Evolutionary conservation across 2,888 invertebrate species (phyloP).

Genomic region (Xestoiulus laeticollis): DNA sequence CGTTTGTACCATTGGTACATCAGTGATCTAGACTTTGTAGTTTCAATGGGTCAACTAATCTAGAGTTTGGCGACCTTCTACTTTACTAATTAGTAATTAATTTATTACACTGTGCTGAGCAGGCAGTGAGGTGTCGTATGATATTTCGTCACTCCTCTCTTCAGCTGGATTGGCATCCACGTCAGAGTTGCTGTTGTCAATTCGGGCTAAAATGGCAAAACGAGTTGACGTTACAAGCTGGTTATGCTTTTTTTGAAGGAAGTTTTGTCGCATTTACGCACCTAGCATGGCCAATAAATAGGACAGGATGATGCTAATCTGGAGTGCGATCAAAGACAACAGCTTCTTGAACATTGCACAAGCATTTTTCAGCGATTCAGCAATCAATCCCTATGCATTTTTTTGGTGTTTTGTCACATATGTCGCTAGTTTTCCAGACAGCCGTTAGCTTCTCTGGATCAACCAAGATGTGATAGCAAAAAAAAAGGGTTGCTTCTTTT

Average conservation of each 20-base stretch:
- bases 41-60: too few relatives aligned
- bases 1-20: too few relatives aligned
- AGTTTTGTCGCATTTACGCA: neutral
- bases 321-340: neutral
- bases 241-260: neutral
- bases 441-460: too few relatives aligned
- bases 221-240: neutral
- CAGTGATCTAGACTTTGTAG: too few relatives aligned
- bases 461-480: neutral
- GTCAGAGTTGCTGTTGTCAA: neutral
- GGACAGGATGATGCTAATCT: neutral
- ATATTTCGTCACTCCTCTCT: constrained; percentile 34
- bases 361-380: too few relatives aligned
- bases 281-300: neutral
- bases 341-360: constrained; percentile 6
- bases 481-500: neutral
- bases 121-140: constrained; percentile 68
- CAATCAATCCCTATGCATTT: neutral
- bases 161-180: neutral
- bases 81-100: neutral
- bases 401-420: neutral
- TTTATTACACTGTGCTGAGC: constrained; percentile 70
- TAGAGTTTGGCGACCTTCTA: too few relatives aligned
- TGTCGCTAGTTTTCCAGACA: too few relatives aligned
- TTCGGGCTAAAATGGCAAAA: neutral